phyloP scores from a whole-genome alignment of 2,113 vertebrate species.

The Ia io region DNA sequence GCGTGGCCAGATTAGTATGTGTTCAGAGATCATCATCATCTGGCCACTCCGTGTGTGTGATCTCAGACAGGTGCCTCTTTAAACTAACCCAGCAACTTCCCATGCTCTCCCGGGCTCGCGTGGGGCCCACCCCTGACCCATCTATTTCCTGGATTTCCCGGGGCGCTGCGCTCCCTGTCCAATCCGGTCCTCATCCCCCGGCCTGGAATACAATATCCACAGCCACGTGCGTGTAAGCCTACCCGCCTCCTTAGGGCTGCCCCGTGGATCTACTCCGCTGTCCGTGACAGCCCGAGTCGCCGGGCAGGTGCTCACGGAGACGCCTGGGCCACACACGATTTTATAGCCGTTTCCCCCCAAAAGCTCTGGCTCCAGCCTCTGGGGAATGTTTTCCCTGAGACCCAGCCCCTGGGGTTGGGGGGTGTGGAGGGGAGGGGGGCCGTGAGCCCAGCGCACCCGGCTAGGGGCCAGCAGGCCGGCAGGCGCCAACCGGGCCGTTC shows the following conservation, averaged over 20 bases:
- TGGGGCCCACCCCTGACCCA: too few relatives aligned
- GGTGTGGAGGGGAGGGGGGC: too few relatives aligned
- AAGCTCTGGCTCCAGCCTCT: neutral
- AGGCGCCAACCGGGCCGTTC: neutral
- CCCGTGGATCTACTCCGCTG: too few relatives aligned
- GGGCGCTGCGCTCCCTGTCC: too few relatives aligned
- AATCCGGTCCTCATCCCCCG: neutral
- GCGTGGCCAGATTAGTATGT: too few relatives aligned
- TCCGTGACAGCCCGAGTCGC: neutral
- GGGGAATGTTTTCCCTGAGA: neutral
- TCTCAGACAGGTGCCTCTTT: too few relatives aligned
- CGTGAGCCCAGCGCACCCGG: accelerated
- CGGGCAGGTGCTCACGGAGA: neutral
- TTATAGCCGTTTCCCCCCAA: neutral
- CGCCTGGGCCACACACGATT: neutral
- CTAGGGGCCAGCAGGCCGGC: neutral
- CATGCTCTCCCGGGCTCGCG: neutral
- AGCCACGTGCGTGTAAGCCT: neutral
- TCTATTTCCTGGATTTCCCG: neutral
- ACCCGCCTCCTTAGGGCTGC: neutral
- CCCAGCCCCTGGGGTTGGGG: neutral
- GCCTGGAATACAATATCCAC: neutral
- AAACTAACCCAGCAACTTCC: too few relatives aligned
- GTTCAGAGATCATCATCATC: too few relatives aligned
- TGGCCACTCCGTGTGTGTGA: too few relatives aligned